These are phyloP conservation scores for Leptobrachium ailaonicum DNA, from an alignment of 2,113 vertebrate genomes.

Conservation along the genomic window DNA sequence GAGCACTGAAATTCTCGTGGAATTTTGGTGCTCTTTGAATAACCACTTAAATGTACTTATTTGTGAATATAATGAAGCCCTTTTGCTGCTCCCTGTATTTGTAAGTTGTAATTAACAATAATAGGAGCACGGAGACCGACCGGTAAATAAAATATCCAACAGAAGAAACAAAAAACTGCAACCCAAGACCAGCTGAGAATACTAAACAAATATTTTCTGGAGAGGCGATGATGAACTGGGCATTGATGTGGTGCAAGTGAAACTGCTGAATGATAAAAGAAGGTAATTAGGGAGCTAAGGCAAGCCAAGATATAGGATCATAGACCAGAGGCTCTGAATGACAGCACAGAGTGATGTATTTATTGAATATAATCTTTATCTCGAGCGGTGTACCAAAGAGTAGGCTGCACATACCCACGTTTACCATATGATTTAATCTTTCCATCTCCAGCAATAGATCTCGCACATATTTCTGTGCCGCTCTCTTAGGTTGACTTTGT, in stretches of 20 bases:
- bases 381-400: constrained; percentile 20
- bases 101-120: no score
- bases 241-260: constrained; percentile 40
- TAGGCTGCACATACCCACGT: constrained; percentile 35
- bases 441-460: neutral
- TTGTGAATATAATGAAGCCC: no score
- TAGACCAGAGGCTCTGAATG: constrained; percentile 33
- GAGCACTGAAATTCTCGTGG: no score
- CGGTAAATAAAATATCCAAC: neutral
- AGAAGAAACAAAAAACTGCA: neutral
- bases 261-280: constrained; percentile 46
- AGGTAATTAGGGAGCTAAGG: constrained; percentile 46
- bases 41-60: no score
- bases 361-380: constrained; percentile 47
- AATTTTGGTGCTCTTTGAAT: no score
- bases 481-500: constrained; percentile 38
- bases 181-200: neutral
- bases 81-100: no score
- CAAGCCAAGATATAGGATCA: constrained; percentile 45
- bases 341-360: constrained; percentile 39
- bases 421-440: constrained; percentile 42
- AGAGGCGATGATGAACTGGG: constrained; percentile 40
- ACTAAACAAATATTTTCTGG: constrained; percentile 26
- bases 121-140: no score
- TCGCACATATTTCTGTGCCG: constrained; percentile 37